These are phyloP conservation scores for Craterocephalus amniculus DNA, from an alignment of 2,797 vertebrate genomes.

Conservation along the genomic window DNA sequence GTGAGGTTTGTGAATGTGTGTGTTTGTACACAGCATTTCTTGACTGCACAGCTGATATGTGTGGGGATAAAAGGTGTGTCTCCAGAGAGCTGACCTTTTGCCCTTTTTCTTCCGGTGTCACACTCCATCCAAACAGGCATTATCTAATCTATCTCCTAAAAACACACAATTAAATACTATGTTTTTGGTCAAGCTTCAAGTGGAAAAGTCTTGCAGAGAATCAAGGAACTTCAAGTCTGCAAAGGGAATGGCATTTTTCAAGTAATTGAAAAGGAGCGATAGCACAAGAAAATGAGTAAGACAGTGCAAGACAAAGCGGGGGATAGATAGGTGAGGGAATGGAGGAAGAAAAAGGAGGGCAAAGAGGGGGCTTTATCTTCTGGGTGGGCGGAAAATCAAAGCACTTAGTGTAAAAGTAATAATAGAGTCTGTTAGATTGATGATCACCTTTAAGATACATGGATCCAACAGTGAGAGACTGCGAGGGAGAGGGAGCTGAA, in stretches of 20 bases:
- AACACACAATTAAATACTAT: slow-evolving; percentile 6
- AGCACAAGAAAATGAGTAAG: slow-evolving; percentile 1
- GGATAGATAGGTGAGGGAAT: slow-evolving; percentile 46
- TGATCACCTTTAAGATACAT: slow-evolving; percentile 74
- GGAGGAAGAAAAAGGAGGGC: slow-evolving; percentile 37
- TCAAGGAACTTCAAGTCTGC: background rate
- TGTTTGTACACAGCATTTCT: background rate
- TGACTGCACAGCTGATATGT: slow-evolving; percentile 53
- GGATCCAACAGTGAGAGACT: slow-evolving; percentile 64
- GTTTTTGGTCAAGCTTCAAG: background rate
- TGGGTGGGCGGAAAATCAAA: slow-evolving; percentile 82
- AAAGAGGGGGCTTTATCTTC: slow-evolving; percentile 61
- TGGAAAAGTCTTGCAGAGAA: background rate
- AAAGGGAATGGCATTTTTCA: background rate
- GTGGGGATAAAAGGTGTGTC: slow-evolving; percentile 69
- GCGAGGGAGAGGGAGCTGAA: slow-evolving; percentile 45
- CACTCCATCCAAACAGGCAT: slow-evolving; percentile 54
- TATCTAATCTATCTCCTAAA: slow-evolving; percentile 20
- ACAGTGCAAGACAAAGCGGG: background rate
- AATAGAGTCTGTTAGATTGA: slow-evolving; percentile 80
- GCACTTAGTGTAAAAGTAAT: slow-evolving; percentile 79
- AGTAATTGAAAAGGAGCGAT: slow-evolving; percentile 7
- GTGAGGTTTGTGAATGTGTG: slow-evolving; percentile 20
- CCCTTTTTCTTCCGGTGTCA: slow-evolving; percentile 71
- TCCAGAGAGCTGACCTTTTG: slow-evolving; percentile 73